Base-by-base conservation (phyloP, 2,113 vertebrate species). In the Calidris pugnax region DNA sequence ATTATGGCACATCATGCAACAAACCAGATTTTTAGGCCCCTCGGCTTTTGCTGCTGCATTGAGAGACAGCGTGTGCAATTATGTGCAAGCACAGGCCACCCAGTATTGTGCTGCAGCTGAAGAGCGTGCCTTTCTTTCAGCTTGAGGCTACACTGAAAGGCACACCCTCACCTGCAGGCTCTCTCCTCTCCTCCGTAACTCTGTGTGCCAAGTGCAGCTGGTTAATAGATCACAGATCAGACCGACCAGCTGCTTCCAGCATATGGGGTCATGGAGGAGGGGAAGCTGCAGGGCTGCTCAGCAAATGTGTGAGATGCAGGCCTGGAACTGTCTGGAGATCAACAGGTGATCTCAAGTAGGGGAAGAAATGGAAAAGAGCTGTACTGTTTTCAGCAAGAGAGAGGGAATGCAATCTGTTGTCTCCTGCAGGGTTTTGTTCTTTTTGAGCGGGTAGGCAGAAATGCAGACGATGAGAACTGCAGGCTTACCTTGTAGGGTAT, bases 131-230 rank as follows among this genome's bases (percentile, higher is more conserved):
- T 33, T n/a, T 22, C 71, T 39, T 47, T n/a, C 74, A 22, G 84
- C 60, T 2, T 14, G 5, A 56, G 91, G 93, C 93, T 68, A 41
- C 0, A 8, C 77, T 59, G 19, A n/a, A 7, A 62, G 81, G 78
- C 95, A 85, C 92, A 71, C 86, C 90, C 85, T 96, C 96, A 83
- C 89, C 95, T 96, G 91, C 93, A 92, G 86, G 86, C 72, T 69
- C 71, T 14, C 68, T 91, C 74, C 27, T n/a, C 80, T 63, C 35
- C 67, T 92, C 89, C 35, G 7, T 18, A 67, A 33, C 41, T 56
- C 51, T 13, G 37, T 10, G n/a, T 64, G 85, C 93, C 81, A 55
- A 87, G 50, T 7, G 64, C 90, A 81, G 74, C 87, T 82, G 81
- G 60, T 78, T 78, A 75, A 85, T 86, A 63, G 85, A 91, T 59